Conservation (phyloP, 1,140 invertebrate genomes). For the Mycetomoellerius zeteki region DNA sequence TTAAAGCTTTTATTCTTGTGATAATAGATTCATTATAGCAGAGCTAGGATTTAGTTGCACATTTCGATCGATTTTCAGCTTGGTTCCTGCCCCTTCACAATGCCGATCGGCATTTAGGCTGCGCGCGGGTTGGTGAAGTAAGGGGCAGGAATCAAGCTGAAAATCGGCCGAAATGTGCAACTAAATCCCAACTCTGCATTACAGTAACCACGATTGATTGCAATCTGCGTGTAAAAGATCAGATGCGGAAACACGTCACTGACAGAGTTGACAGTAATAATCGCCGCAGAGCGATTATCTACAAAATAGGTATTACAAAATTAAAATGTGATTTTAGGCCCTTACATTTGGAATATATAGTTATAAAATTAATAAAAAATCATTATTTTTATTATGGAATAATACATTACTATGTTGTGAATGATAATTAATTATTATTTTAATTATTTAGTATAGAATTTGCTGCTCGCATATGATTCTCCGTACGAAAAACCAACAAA, state of each 20-base stretch:
- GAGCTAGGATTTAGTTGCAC: too few species aligned
- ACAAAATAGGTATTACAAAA: neutral
- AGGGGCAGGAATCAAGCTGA: too few species aligned
- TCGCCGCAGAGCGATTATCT: neutral
- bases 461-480: neutral
- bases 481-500: constrained; percentile 32
- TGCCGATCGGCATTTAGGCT: too few species aligned
- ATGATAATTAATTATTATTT: constrained; percentile 3
- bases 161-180: too few species aligned
- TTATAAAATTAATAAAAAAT: neutral
- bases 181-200: too few species aligned
- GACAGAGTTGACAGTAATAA: neutral
- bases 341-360: neutral
- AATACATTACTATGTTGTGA: neutral
- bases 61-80: too few species aligned
- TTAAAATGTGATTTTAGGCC: neutral
- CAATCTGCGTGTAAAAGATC: constrained; percentile 2
- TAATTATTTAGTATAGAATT: neutral
- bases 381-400: neutral
- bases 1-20: constrained; percentile 9
- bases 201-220: neutral
- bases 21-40: neutral
- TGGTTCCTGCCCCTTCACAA: too few species aligned
- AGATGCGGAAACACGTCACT: constrained; percentile 15
- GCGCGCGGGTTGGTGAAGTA: too few species aligned